Percentiles rank a stretch among this genome's conserved stretches.
phyloP scores from a whole-genome alignment of 2,888 invertebrate genomes.

The Plebejus melissa region DNA sequence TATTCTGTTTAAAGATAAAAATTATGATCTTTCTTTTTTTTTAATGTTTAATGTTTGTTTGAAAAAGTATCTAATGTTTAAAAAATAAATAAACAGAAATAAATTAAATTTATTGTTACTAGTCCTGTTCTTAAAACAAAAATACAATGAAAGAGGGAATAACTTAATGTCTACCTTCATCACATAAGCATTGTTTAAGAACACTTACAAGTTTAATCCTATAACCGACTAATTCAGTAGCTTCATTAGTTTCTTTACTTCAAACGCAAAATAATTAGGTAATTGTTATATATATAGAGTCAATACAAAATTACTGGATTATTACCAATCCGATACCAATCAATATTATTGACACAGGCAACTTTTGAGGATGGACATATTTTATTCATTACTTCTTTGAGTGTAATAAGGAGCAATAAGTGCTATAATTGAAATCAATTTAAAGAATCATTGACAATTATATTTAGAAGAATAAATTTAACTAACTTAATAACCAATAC shows the following conservation, averaged over 20 bases:
- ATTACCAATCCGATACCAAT: no score
- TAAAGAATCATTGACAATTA: not conserved
- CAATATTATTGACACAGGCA: no score
- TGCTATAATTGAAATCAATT: conserved; percentile 12
- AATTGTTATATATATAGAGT: no score
- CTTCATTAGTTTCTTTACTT: not conserved
- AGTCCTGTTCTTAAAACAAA: not conserved
- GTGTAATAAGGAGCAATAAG: not conserved
- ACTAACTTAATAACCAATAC: no score
- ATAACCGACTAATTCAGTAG: not conserved
- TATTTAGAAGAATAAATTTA: not conserved
- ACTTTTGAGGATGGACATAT: no score
- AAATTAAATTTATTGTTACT: no score
- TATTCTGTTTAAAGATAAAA: not conserved
- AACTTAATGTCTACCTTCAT: not conserved
- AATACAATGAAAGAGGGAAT: not conserved
- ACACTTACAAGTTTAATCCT: conserved; percentile 18
- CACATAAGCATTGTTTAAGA: conserved; percentile 14
- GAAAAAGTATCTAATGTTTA: not conserved
- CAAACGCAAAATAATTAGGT: not conserved
- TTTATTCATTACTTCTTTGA: not conserved
- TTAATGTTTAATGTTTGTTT: not conserved
- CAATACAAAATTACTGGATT: no score
- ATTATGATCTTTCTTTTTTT: not conserved
- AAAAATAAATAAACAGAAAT: no score